Conservation (phyloP, 2,797 vertebrate genomes). For the Sebastes iracundus region DNA sequence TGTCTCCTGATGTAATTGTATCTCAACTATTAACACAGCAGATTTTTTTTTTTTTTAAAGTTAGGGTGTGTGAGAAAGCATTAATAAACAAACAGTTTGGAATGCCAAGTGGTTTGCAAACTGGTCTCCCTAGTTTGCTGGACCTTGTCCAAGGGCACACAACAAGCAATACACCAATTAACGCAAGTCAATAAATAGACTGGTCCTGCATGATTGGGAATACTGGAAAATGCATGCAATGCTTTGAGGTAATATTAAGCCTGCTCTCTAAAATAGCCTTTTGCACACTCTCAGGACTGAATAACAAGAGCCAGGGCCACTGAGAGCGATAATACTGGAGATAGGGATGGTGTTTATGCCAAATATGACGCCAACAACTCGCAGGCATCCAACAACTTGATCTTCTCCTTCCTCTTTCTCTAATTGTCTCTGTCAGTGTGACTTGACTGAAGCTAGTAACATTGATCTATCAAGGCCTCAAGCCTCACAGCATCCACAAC, state of each 20-base stretch:
- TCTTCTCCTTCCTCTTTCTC: not conserved
- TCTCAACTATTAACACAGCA: not conserved
- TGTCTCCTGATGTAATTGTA: not conserved
- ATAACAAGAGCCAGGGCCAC: constrained; percentile 25
- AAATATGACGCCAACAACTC: constrained; percentile 26
- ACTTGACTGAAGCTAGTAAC: constrained; percentile 5
- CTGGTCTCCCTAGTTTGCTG: constrained; percentile 13
- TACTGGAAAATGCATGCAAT: constrained; percentile 43
- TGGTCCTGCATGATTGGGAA: constrained; percentile 24
- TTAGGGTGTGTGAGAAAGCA: not conserved
- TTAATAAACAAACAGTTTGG: not conserved
- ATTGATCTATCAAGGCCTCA: constrained; percentile 14
- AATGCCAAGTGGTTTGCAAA: constrained; percentile 26
- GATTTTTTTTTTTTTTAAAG: not conserved
- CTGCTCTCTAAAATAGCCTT: constrained; percentile 49
- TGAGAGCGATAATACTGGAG: constrained; percentile 17
- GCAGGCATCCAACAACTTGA: constrained; percentile 33
- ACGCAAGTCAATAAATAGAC: constrained; percentile 62
- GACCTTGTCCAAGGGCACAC: constrained; percentile 27
- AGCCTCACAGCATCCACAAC: not conserved
- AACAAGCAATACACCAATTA: constrained; percentile 39
- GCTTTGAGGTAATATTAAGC: constrained; percentile 55
- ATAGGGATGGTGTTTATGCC: constrained; percentile 11
- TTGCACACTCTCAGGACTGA: constrained; percentile 16
- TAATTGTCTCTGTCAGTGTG: constrained; percentile 4